Conservation (phyloP, 2,113 vertebrate genomes). For the Himantopus leucocephalus region DNA sequence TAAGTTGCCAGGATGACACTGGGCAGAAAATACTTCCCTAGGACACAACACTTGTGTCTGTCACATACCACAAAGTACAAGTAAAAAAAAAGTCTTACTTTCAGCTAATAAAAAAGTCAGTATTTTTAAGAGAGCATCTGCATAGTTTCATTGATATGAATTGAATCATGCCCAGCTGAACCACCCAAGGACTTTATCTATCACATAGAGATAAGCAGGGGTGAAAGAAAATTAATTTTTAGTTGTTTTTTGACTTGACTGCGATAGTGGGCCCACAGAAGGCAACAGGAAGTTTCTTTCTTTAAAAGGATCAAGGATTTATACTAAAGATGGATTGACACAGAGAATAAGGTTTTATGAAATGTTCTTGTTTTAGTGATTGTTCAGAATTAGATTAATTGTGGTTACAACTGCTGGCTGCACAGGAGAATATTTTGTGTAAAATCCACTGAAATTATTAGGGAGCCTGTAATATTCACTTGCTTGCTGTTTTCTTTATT, state of each 20-base stretch:
- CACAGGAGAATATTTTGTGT: background rate
- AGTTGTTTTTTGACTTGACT: background rate
- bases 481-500: background rate
- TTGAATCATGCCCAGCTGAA: background rate
- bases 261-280: background rate
- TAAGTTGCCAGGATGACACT: background rate
- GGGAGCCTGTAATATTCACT: background rate
- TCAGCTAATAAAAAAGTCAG: background rate
- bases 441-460: background rate
- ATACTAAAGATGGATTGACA: background rate
- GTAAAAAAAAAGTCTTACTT: background rate
- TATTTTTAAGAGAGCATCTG: background rate
- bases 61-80: background rate
- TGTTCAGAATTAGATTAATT: background rate
- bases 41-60: background rate
- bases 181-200: background rate
- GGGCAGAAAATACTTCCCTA: background rate
- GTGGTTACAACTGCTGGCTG: background rate
- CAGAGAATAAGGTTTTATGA: background rate
- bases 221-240: background rate
- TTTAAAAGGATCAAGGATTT: background rate
- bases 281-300: background rate
- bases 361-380: background rate
- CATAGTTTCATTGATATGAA: background rate
- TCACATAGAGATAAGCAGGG: background rate